Evolutionary conservation across 2,888 invertebrate species (phyloP), one percentile per base, ranked within the genome.

Genomic region (Petrolisthes cinctipes): DNA sequence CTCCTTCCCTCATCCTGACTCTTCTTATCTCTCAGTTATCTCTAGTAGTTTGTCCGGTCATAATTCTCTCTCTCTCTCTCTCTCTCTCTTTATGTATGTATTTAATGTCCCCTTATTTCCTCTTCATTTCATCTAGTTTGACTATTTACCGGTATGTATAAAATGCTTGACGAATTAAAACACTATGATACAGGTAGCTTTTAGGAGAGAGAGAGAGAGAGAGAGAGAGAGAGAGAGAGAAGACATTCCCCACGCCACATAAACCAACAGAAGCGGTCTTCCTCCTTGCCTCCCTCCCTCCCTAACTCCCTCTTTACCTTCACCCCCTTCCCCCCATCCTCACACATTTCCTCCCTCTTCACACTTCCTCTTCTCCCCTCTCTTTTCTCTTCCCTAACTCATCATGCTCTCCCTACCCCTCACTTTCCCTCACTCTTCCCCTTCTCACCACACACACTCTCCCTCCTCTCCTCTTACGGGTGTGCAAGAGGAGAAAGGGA

Each of bases 51-150:
- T 23, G n/a, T 53, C 81, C 23, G 17, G n/a, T 56, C 56, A 53
- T 57, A n/a, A 17, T 56, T 82, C 82, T 82, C 51, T 51, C 68
- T 82, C 68, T 61, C 68, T 17, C 17, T 82, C 82, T 66, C 37
- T 56, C 56, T 80, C 80, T 56, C 57, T 80, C 80, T 80, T 57
- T 80, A 57, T 80, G 57, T 80, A 57, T 80, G 56, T 80, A 37
- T 37, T 37, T 37, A 37, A 37, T 37, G 37, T 37, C 37, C 37
- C 37, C 37, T 37, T 37, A 37, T 57, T 80, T 57, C 56, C 80
- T 80, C 80, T 80, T 57, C 3, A 37, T 51, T 53, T 79, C 53
- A n/a, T n/a, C 75, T 11, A 23, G 75, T 14, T 20, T 23, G 75
- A 37, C 75, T 75, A 75, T n/a, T 11, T 75, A 37, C n/a, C 4